phyloP scores from a whole-genome alignment of 2,113 vertebrate genomes.

The Myanophis thanlyinensis region DNA sequence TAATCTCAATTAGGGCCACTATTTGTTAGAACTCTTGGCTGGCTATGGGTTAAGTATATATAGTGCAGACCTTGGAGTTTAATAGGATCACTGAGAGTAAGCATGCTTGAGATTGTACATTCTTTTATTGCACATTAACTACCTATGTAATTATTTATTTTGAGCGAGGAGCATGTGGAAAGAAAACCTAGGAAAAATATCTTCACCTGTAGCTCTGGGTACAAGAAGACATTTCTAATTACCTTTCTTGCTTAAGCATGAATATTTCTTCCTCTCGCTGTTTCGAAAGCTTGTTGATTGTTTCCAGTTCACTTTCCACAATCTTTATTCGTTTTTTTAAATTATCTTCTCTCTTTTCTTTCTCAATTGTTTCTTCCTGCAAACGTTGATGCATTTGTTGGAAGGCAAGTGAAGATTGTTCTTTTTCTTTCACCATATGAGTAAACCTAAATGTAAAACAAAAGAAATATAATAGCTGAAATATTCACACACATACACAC shows the following conservation, averaged over 20 bases:
- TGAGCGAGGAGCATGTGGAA: background rate
- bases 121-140: background rate
- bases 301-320: slow-evolving; percentile 75
- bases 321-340: slow-evolving; percentile 64
- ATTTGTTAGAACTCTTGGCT: background rate
- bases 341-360: slow-evolving; percentile 76
- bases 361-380: slow-evolving; percentile 77
- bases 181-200: background rate
- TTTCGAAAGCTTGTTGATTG: slow-evolving; percentile 67
- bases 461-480: background rate
- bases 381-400: slow-evolving; percentile 70
- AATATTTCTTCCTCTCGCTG: slow-evolving; percentile 71
- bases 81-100: background rate
- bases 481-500: background rate
- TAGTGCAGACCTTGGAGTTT: background rate
- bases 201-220: background rate
- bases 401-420: slow-evolving; percentile 70
- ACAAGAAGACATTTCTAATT: slow-evolving; percentile 14
- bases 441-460: slow-evolving; percentile 71
- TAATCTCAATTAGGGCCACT: background rate
- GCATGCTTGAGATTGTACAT: background rate
- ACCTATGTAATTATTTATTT: background rate
- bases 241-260: slow-evolving; percentile 82
- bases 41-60: background rate
- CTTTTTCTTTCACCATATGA: slow-evolving; percentile 80